Evolutionary conservation across 2,888 invertebrate genomes (phyloP).

Genomic region (Mechanitis messenoides): DNA sequence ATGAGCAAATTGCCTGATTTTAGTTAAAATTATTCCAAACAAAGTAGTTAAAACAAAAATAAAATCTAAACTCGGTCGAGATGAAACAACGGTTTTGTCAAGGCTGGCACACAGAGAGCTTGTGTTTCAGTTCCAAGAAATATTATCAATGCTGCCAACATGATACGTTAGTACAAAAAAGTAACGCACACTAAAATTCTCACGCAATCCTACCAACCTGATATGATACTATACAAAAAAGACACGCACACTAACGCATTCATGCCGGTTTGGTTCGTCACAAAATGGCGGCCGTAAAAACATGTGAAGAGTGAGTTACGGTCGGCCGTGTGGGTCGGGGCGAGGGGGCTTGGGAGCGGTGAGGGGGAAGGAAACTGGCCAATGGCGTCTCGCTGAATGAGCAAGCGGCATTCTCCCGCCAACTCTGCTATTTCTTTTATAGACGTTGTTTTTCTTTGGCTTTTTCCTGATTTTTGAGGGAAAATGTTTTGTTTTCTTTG

Average conservation of each 20-base stretch:
- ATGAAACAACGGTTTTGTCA: slow-evolving; percentile 3
- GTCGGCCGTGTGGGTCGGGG: slow-evolving; percentile 42
- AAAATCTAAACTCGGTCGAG: slow-evolving; percentile 3
- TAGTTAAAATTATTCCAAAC: neutral
- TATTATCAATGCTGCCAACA: slow-evolving; percentile 24
- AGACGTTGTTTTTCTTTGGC: slow-evolving; percentile 72
- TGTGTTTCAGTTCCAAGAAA: slow-evolving; percentile 32
- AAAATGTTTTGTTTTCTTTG: slow-evolving; percentile 73
- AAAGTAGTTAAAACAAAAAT: neutral
- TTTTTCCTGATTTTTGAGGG: slow-evolving; percentile 69
- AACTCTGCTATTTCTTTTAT: slow-evolving; percentile 76
- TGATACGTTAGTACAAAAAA: slow-evolving; percentile 32
- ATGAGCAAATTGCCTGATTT: neutral
- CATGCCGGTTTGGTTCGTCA: slow-evolving; percentile 46
- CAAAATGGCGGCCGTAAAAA: slow-evolving; percentile 76
- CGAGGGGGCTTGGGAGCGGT: slow-evolving; percentile 31
- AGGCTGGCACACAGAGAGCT: slow-evolving; percentile 29
- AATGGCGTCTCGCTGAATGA: slow-evolving; percentile 66
- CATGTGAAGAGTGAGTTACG: slow-evolving; percentile 77
- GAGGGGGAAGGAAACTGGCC: slow-evolving; percentile 46
- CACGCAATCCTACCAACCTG: slow-evolving; percentile 26
- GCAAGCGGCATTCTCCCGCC: slow-evolving; percentile 64
- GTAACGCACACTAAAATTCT: slow-evolving; percentile 53
- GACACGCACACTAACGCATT: slow-evolving; percentile 53
- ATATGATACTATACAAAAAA: slow-evolving; percentile 32